Evolutionary conservation across 1,140 invertebrate species (phyloP), one percentile per base, ranked within the genome.

Genomic region (Heliothis virescens): DNA sequence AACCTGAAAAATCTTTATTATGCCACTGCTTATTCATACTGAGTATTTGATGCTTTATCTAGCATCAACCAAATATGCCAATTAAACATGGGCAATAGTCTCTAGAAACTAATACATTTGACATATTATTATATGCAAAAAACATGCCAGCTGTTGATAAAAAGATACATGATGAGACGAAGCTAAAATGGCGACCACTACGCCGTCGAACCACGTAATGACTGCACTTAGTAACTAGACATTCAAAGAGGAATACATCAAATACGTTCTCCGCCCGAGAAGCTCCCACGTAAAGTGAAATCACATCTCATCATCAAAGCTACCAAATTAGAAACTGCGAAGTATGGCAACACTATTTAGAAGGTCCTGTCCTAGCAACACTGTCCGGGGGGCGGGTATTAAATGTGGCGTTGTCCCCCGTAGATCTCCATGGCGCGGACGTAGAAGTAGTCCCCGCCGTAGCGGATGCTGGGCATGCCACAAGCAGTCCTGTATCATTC

Each of bases 401-500:
- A 71, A 12, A 71, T 50, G 47, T 71, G 67, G 48, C 67, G 67
- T 26, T 71, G 67, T 12, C 67, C 48, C 18, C 52, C 47, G 48
- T 21, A 41, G 13, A 53, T 71, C 67, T 71, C 67, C 67, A 52
- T 52, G 18, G 67, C 67, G 47, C 67, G 67, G 21, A 29, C 67
- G 48, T 73, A 73, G 71, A 73, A 73, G 11, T 73, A 73, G 21
- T 73, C 52, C n/a, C 52, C 71, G 12, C 71, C 67, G n/a, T 71
- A 71, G 12, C 48, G 47, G 48, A 71, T 71, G 29, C 67, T 71
- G 12, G 67, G 67, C 67, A 71, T 52, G 67, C 67, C 67, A 71
- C 67, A 52, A 1, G 59, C 59, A 18, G 11, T 15, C 12, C 29
- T 75, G 57, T 60, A 72, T 93, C 91, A 94, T 82, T 95, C 95